Percentiles rank a stretch among this genome's conserved stretches.
phyloP scores from a whole-genome alignment of 1,140 invertebrate genomes.

The Galendromus occidentalis region DNA sequence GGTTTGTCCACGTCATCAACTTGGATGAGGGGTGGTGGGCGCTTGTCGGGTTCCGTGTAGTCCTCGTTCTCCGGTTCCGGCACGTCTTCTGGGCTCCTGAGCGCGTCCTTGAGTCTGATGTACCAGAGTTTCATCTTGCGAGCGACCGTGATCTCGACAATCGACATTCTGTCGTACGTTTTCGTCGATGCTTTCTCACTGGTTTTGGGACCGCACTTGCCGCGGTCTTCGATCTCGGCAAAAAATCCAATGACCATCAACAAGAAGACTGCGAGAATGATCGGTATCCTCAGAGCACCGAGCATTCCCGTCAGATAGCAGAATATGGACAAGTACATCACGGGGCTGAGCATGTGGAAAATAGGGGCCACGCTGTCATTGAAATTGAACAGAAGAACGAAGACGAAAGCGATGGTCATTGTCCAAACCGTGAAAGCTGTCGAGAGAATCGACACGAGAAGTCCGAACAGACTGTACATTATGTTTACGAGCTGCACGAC shows the following conservation, averaged over 20 bases:
- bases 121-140: constrained; percentile 9
- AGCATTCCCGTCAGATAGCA: constrained; percentile 27
- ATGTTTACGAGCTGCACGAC: constrained; percentile 21
- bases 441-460: not conserved
- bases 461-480: not conserved
- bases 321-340: constrained; percentile 24
- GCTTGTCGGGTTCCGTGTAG: constrained; percentile 11
- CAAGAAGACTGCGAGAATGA: constrained; percentile 27
- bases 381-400: constrained; percentile 16
- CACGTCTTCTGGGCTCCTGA: constrained; percentile 10
- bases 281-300: constrained; percentile 30
- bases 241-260: constrained; percentile 30
- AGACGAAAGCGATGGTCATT: constrained; percentile 18
- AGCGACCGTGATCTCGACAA: not conserved
- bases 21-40: not conserved
- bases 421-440: constrained; percentile 15
- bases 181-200: not conserved
- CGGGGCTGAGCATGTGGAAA: constrained; percentile 22
- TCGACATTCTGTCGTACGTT: not conserved
- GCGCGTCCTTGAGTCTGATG: not conserved
- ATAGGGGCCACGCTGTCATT: not conserved
- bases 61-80: not conserved
- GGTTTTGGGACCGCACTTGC: not conserved
- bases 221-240: constrained; percentile 19
- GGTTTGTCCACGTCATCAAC: not conserved